Evolutionary conservation across 2,113 vertebrate genomes (phyloP).

Genomic region (Clarias gariepinus): DNA sequence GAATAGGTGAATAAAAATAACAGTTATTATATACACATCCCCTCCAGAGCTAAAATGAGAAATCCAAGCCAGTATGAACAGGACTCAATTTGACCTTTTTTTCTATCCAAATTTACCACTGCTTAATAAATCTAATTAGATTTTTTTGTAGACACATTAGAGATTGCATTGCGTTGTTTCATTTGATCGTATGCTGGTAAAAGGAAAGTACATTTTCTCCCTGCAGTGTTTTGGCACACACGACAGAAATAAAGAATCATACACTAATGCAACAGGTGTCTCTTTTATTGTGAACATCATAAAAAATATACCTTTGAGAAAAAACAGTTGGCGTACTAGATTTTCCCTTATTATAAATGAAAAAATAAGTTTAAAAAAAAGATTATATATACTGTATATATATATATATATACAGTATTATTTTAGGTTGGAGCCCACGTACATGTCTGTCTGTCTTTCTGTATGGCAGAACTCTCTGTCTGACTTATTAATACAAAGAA

Average conservation of each 20-base stretch:
- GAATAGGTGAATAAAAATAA: slow-evolving; percentile 2
- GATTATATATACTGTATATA: too few relatives aligned
- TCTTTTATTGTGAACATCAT: background rate
- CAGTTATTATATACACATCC: slow-evolving; percentile 21
- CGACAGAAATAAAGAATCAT: background rate
- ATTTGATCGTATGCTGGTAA: background rate
- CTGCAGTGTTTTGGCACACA: background rate
- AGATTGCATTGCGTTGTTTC: background rate
- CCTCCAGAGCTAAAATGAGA: background rate
- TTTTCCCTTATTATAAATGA: too few relatives aligned
- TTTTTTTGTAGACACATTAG: background rate
- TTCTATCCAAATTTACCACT: background rate
- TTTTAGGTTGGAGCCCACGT: too few relatives aligned
- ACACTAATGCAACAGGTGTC: background rate
- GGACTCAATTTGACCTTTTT: background rate
- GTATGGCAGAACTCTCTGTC: too few relatives aligned
- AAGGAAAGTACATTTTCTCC: background rate
- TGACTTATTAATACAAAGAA: too few relatives aligned
- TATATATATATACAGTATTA: too few relatives aligned
- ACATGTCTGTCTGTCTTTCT: too few relatives aligned
- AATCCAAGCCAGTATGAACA: background rate
- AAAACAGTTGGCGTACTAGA: too few relatives aligned
- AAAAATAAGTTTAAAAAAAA: too few relatives aligned
- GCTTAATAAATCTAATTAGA: background rate
- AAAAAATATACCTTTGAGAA: background rate